phyloP scores from a whole-genome alignment of 2,888 invertebrate genomes.

The Didymodactylos carnosus region DNA sequence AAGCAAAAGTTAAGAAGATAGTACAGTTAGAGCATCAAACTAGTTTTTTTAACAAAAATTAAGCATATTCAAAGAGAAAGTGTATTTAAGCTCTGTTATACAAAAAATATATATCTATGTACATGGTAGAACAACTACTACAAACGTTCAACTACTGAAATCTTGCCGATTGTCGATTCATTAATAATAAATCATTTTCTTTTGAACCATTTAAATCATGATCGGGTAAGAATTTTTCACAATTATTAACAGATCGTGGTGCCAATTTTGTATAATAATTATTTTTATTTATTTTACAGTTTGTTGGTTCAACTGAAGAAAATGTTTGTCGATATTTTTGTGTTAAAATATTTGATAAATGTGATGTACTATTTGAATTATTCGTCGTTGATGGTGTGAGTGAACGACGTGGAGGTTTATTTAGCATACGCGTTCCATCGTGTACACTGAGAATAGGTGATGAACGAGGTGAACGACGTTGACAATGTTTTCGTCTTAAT shows the following conservation, averaged over 20 bases:
- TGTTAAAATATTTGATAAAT: too few relatives aligned
- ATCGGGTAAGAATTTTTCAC: conserved; percentile 1
- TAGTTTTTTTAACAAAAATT: too few relatives aligned
- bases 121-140: not conserved
- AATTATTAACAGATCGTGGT: not conserved
- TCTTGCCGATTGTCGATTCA: not conserved
- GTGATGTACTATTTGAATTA: too few relatives aligned
- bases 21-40: not conserved
- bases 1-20: not conserved
- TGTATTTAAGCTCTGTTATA: not conserved
- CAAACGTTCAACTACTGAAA: not conserved
- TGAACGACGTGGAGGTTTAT: too few relatives aligned
- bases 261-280: not conserved
- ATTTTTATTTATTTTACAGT: not conserved
- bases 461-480: not conserved
- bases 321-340: too few relatives aligned
- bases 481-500: not conserved
- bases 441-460: not conserved
- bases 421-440: too few relatives aligned
- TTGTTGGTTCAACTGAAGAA: too few relatives aligned
- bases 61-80: too few relatives aligned
- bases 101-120: not conserved
- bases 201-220: not conserved
- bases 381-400: not conserved
- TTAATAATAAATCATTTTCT: not conserved